Base-by-base conservation (phyloP, 2,888 invertebrate species). In the Herminia tarsipennalis region DNA sequence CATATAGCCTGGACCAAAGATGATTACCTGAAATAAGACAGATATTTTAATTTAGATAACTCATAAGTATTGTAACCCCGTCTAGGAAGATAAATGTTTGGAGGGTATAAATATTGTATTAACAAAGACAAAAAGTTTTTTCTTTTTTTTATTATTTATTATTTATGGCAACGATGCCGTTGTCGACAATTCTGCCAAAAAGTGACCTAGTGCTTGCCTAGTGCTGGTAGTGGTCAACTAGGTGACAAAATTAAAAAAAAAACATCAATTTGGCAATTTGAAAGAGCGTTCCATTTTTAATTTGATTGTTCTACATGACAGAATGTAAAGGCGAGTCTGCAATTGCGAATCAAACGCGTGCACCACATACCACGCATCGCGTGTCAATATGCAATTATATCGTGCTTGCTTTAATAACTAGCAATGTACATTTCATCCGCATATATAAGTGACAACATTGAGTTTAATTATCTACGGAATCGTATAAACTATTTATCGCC, bases 331-430 rank as follows among this genome's bases (percentile, higher is more conserved):
- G 3, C 22, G 12, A 24, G 38, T 52, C 43, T 49, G 55, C 39
- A 57, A 54, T 47, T 36, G 46, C 32, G 32, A 47, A 53, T 57
- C 33, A 32, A 48, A 62, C 44, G 53, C 35, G 27, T 34, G 40
- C 48, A 27, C 29, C 20, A 38, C 54, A 57, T 61, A 39, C 51
- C 44, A 33, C 24, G 45, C 24, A 51, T 62, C 55, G 59, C 62
- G 63, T 62, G 63, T 41, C 39, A 29, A 45, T 41, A 37, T 13
- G 39, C 37, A 58, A 62, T 62, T 58, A 61, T 47, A 1, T 37
- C 22, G 41, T 44, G 33, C 50, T 16, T 27, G 40, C 24, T 43
- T 55, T 49, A 51, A 53, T 43, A 29, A 44, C 38, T 25, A 48
- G 6, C 36, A 35, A 51, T 30, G 38, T 28, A 29, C 24, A 28